These are phyloP conservation scores for Microctonus hyperodae DNA, from an alignment of 2,888 invertebrate genomes.

Conservation along the genomic window DNA sequence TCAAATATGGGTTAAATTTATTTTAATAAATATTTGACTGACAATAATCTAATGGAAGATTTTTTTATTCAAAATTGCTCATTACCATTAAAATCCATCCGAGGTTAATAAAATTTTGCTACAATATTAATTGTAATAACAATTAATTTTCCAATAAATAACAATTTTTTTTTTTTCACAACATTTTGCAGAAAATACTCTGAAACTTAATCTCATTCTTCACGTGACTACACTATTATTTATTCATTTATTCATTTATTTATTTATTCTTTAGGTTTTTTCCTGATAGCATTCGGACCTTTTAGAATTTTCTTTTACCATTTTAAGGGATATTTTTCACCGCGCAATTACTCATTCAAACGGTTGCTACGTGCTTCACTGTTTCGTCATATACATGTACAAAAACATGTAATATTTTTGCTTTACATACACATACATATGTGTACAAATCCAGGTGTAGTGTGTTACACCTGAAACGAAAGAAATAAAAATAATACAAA, in stretches of 20 bases:
- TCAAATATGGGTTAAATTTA: too few species aligned
- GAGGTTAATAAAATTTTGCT: too few species aligned
- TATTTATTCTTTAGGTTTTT: constrained; percentile 24
- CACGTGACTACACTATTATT: constrained; percentile 12
- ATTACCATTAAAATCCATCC: too few species aligned
- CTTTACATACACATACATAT: neutral
- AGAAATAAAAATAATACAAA: neutral
- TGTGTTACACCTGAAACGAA: neutral
- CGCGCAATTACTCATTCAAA: constrained; percentile 46
- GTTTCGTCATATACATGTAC: constrained; percentile 25
- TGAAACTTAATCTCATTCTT: too few species aligned
- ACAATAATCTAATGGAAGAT: too few species aligned
- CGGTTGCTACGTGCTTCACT: constrained; percentile 39
- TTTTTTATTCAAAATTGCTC: too few species aligned
- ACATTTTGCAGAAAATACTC: too few species aligned
- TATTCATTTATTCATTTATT: neutral
- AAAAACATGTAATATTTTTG: neutral
- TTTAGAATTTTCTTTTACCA: constrained; percentile 18
- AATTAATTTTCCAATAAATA: too few species aligned
- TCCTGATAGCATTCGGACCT: constrained; percentile 6
- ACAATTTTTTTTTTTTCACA: too few species aligned
- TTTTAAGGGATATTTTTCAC: constrained; percentile 36
- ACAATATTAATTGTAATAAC: too few species aligned
- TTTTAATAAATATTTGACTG: too few species aligned
- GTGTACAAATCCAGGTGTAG: neutral